Evolutionary conservation across 2,888 invertebrate species (phyloP).

Genomic region (Tryphoninae sp.): DNA sequence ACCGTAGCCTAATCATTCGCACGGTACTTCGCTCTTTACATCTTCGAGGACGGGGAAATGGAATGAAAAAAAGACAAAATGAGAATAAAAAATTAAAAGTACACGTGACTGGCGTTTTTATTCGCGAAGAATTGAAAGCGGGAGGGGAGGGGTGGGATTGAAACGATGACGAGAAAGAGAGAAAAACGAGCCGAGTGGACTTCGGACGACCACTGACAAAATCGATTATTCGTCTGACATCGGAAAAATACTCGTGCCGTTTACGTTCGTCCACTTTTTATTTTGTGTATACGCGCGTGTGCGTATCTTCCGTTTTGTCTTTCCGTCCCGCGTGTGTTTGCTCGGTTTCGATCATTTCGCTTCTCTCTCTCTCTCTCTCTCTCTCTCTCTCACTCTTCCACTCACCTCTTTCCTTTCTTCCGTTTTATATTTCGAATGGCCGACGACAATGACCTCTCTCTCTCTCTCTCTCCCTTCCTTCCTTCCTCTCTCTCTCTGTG

Average conservation of each 20-base stretch:
- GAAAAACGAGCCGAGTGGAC: constrained; percentile 40
- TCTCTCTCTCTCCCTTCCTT: constrained; percentile 55
- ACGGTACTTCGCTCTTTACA: constrained; percentile 21
- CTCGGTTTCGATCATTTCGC: constrained; percentile 28
- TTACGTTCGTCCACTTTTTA: constrained; percentile 47
- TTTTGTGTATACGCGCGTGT: constrained; percentile 19
- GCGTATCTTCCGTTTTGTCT: constrained; percentile 47
- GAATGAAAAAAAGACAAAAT: constrained; percentile 2
- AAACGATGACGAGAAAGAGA: constrained; percentile 7
- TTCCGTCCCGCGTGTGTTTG: constrained; percentile 33
- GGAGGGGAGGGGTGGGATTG: constrained; percentile 3
- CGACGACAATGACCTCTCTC: constrained; percentile 64
- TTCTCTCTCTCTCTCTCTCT: constrained; percentile 39
- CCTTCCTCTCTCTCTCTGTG: constrained; percentile 30
- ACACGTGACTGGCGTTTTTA: constrained; percentile 42
- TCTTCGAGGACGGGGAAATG: background rate
- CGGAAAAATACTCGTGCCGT: constrained; percentile 57
- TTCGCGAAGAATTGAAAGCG: constrained; percentile 33
- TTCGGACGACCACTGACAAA: constrained; percentile 66
- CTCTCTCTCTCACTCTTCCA: constrained; percentile 53
- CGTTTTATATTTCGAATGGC: constrained; percentile 60
- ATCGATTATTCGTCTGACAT: constrained; percentile 69
- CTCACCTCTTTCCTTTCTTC: constrained; percentile 52
- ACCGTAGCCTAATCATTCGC: background rate
- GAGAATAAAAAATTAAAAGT: constrained; percentile 14